Evolutionary conservation across 1,140 invertebrate species (phyloP).

Genomic region (Psix sp.): DNA sequence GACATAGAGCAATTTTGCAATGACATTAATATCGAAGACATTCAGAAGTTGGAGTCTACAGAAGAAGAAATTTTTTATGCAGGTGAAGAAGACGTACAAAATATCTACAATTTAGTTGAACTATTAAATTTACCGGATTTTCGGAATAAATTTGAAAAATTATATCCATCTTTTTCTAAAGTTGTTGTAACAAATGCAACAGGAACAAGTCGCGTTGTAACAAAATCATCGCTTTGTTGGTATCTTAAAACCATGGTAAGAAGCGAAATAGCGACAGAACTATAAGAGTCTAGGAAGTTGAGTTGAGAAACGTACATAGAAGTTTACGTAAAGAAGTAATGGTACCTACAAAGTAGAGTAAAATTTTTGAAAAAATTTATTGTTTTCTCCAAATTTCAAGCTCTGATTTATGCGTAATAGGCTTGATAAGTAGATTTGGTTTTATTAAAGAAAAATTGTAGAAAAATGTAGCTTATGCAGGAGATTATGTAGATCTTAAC

Average conservation of each 20-base stretch:
- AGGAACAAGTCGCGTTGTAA: slow-evolving; percentile 28
- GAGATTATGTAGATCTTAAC: background rate
- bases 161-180: slow-evolving; percentile 20
- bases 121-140: slow-evolving; percentile 12
- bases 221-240: slow-evolving; percentile 52
- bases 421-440: slow-evolving; percentile 1
- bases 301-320: background rate
- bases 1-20: slow-evolving; percentile 8
- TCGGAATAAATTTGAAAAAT: slow-evolving; percentile 9
- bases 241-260: slow-evolving; percentile 21
- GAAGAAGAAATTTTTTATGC: background rate
- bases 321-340: background rate
- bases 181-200: slow-evolving; percentile 31
- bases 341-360: too few relatives aligned
- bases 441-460: slow-evolving; percentile 1
- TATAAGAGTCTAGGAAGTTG: slow-evolving; percentile 11
- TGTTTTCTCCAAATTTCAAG: background rate
- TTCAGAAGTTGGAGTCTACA: slow-evolving; percentile 2
- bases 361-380: background rate
- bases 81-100: slow-evolving; percentile 20
- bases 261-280: slow-evolving; percentile 10
- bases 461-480: background rate
- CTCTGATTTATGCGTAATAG: background rate
- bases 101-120: slow-evolving; percentile 11
- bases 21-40: slow-evolving; percentile 18